Evolutionary conservation across 1,140 invertebrate genomes (phyloP).

Genomic region (Metopolophium dirhodum): DNA sequence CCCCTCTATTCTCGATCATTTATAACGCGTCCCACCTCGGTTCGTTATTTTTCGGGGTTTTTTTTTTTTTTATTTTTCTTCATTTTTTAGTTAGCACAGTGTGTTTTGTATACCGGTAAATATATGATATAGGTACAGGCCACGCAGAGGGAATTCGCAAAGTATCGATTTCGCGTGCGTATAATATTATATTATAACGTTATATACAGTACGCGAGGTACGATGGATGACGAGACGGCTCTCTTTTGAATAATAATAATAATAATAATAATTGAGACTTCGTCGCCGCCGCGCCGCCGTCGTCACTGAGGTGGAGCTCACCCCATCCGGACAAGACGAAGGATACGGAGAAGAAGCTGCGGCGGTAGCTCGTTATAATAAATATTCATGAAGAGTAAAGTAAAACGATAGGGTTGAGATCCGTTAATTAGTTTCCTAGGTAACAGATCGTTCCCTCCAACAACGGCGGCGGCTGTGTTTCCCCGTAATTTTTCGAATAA

Average conservation of each 20-base stretch:
- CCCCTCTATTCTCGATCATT: slow-evolving; percentile 37
- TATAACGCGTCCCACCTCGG: neutral
- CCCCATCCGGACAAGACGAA: neutral
- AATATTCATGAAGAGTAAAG: slow-evolving; percentile 50
- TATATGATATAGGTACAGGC: neutral
- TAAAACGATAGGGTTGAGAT: slow-evolving; percentile 42
- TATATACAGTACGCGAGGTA: neutral
- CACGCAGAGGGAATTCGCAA: neutral
- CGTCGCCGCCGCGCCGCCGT: neutral
- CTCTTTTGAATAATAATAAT: slow-evolving; percentile 27
- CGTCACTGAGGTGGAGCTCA: neutral
- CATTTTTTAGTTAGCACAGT: neutral
- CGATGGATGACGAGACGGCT: neutral
- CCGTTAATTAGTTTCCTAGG: slow-evolving; percentile 57
- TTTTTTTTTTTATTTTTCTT: neutral
- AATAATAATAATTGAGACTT: slow-evolving; percentile 47
- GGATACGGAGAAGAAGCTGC: neutral
- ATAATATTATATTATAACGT: neutral
- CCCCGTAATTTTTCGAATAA: neutral
- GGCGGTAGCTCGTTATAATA: slow-evolving; percentile 23
- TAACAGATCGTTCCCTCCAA: slow-evolving; percentile 44
- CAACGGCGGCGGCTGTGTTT: neutral
- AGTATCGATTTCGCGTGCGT: slow-evolving; percentile 35
- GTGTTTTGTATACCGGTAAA: neutral
- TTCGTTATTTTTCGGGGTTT: slow-evolving; percentile 38